A percentile compares a stretch with the other conserved stretches of the same genome.
Evolutionary conservation across 2,888 invertebrate genomes (phyloP).

Genomic region (Papilio protenor): DNA sequence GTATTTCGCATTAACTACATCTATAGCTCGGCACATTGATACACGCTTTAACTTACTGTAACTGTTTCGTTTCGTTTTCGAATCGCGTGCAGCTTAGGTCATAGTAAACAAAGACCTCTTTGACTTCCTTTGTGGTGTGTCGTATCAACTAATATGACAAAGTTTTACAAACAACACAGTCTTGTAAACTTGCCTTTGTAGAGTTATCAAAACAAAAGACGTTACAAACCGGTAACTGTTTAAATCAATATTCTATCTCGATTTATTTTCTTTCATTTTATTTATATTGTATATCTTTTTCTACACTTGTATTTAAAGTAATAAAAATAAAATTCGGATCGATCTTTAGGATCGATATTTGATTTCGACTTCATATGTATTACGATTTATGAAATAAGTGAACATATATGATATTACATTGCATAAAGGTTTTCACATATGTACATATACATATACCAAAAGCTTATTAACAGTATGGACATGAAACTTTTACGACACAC

Average conservation of each 20-base stretch:
- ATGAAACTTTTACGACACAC: slow-evolving; percentile 30
- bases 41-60: neutral
- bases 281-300: no score
- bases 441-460: slow-evolving; percentile 6
- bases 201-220: neutral
- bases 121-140: neutral
- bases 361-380: neutral
- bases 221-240: neutral
- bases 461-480: slow-evolving; percentile 16
- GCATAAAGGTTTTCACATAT: slow-evolving; percentile 10
- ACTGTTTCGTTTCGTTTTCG: neutral
- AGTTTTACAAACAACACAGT: neutral
- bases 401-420: slow-evolving; percentile 5
- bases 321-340: neutral
- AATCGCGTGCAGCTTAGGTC: neutral
- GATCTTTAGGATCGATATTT: no score
- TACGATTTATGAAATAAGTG: neutral
- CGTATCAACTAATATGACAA: neutral
- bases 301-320: no score
- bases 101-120: neutral
- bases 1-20: neutral
- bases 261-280: no score
- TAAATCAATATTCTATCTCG: neutral
- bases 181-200: neutral
- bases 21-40: neutral